Base-by-base conservation (phyloP, 2,113 vertebrate genomes). In the Verasper variegatus region DNA sequence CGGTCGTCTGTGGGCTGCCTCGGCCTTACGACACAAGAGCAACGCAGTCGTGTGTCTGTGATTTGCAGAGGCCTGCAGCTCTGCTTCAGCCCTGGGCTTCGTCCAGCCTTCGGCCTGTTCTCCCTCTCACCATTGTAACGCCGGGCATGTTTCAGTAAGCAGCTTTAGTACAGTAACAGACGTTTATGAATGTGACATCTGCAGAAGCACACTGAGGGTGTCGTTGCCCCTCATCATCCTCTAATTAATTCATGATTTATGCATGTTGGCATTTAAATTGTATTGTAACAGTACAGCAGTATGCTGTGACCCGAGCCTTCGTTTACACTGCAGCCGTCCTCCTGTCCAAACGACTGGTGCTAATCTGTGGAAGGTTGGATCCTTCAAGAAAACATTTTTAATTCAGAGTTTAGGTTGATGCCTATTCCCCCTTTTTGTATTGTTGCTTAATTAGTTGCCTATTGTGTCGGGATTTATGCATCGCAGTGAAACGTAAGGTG, bases 61-160 rank as follows among this genome's bases (percentile, higher is more conserved):
- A 8, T 59, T 52, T 75, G 63, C 74, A 68, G 66, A 76, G 82
- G 81, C 68, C 82, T 76, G 82, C 58, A 49, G 20, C 68, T 72
- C 47, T 61, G 11, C 45, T 52, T 70, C 67, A 27, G 63, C 56
- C 74, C 74, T 65, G 42, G 59, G 45, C 24, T 86, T 65, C 35
- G 7, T 57, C 51, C 64, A 77, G 12, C 67, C 56, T 73, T 66
- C 12, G 52, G 63, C 60, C 69, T 83, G 3, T 49, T 78, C 64
- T 72, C 35, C 70, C 40, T 80, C 21, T 56, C 71, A 21, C 37
- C 17, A 18, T 60, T 51, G n/a, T 12, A 58, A 72, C n/a, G 5
- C 49, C 37, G 68, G 49, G 23, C 59, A 0, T 13, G 3, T 51
- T 42, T n/a, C 20, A 15, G 35, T 40, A 27, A 13, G 52, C 51